Evolutionary conservation across 37 sponge, comb jelly and placozoan species (phyloP), one percentile per base, ranked within the genome.

Genomic region (Aplysina aerophoba): DNA sequence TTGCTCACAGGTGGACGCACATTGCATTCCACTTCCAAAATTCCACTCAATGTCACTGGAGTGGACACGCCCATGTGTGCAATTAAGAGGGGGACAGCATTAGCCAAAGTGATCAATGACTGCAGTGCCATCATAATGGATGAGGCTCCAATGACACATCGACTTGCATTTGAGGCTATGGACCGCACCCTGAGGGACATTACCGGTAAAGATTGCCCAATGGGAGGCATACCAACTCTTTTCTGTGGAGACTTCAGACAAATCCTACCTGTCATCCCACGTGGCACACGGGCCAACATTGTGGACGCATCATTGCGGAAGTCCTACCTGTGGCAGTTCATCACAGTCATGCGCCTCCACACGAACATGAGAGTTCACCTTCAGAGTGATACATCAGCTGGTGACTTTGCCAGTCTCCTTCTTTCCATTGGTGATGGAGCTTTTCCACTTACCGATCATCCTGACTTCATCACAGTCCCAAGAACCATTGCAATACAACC

Each of bases 181-280:
- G 30, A 68, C 28, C 35, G 83, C 15, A 39, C 31, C 12, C 64
- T 82, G 63, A 5, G 17, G 13, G 83, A 82, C 28, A 20, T 82
- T 35, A 62, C 0, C 8, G 35, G 33, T 22, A 65, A 34, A 38
- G 33, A 24, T 22, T 6, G 14, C 4, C 84, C 58, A 22, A 40
- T 58, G 19, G 73, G 84, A 39, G 72, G 84, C 56, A 4, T 58
- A 11, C 4, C 31, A 71, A 35, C 74, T 69, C 38, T 84, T 36
- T 68, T 58, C 4, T 68, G 72, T 84, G 84, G 84, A 34, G 84
- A 84, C 54, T 84, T 68, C 58, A 50, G 84, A 73, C 71, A 84
- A 56, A 84, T 84, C 21, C 59, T 56, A 14, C 71, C 84, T 15
- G 72, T 84, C 35, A 72, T 72, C 34, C 84, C 56, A 28, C 58